Base-by-base conservation (phyloP, 1,140 invertebrate species). In the Planococcus citri region DNA sequence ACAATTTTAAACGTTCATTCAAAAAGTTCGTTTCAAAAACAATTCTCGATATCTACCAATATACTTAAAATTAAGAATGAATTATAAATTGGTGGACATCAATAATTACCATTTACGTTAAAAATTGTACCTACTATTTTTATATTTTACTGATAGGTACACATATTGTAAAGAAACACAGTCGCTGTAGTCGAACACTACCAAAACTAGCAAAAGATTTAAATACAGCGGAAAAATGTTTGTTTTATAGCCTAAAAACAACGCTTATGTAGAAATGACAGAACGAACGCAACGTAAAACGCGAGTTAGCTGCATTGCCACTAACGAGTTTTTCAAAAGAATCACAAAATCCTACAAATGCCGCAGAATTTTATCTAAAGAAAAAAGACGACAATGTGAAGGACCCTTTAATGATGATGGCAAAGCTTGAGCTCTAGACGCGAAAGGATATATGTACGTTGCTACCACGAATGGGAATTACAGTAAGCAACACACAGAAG, bases 271-370 rank as follows among this genome's bases (percentile, higher is more conserved):
- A 51, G 17, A 51, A 17, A 17, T 20, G 17, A 51, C 33, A 37
- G 6, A n/a, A n/a, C n/a, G n/a, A n/a, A n/a, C 17, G 17, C 41
- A 14, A 51, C 41, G 41, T 17, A 17, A 51, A 20, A n/a, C n/a
- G n/a, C 17, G n/a, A 51, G 12, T 51, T 20, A 20, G 20, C 25
- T 64, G 20, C 22, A 64, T 12, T 64, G 10, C 9, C 60, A 20
- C 60, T 64, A 64, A 64, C 60, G 60, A 64, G 60, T 64, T 64
- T 64, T 64, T 64, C 60, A 64, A 25, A 64, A 22, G 20, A 17
- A 9, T 64, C 21, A 24, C 60, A 20, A 64, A 64, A 64, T 64
- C 60, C 60, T 64, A 25, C 60, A 25, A 24, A 64, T 64, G 60
- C 60, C 60, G 60, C 60, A 64, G 60, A 27, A 64, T 64, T 64